Conservation (phyloP, 1,140 invertebrate genomes). For the Aradophagus sp. region DNA sequence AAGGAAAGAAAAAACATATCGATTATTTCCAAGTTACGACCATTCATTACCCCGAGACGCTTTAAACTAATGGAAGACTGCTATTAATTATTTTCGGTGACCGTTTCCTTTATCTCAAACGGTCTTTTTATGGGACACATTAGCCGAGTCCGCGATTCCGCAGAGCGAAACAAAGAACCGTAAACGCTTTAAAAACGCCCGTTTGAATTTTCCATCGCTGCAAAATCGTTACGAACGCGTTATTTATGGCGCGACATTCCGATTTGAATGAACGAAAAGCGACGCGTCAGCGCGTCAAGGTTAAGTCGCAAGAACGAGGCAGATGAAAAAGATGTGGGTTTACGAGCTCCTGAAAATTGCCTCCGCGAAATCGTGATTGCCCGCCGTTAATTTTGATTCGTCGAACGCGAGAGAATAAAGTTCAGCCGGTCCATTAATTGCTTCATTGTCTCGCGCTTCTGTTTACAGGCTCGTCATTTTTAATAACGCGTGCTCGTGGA, state of each 20-base stretch:
- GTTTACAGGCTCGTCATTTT: no score
- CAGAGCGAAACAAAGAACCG: no score
- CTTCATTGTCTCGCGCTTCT: constrained; percentile 22
- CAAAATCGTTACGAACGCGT: no score
- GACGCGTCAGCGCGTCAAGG: not conserved
- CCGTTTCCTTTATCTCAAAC: constrained; percentile 2
- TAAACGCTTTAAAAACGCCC: no score
- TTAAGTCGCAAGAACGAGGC: constrained; percentile 12
- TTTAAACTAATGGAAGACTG: constrained; percentile 14
- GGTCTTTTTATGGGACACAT: not conserved
- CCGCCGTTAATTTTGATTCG: constrained; percentile 18
- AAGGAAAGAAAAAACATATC: no score
- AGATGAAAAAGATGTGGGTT: constrained; percentile 29
- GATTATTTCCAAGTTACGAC: constrained; percentile 10
- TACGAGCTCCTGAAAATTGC: constrained; percentile 11
- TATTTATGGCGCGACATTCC: no score
- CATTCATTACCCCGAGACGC: constrained; percentile 11
- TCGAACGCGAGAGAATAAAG: constrained; percentile 14
- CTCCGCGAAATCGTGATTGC: constrained; percentile 19
- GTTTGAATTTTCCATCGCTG: no score
- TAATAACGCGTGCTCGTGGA: no score
- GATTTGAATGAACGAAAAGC: no score
- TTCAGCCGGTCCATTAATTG: constrained; percentile 15
- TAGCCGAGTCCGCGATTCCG: no score
- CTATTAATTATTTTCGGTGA: constrained; percentile 16